phyloP scores from a whole-genome alignment of 2,888 invertebrate species.

The Girardia tigrina region DNA sequence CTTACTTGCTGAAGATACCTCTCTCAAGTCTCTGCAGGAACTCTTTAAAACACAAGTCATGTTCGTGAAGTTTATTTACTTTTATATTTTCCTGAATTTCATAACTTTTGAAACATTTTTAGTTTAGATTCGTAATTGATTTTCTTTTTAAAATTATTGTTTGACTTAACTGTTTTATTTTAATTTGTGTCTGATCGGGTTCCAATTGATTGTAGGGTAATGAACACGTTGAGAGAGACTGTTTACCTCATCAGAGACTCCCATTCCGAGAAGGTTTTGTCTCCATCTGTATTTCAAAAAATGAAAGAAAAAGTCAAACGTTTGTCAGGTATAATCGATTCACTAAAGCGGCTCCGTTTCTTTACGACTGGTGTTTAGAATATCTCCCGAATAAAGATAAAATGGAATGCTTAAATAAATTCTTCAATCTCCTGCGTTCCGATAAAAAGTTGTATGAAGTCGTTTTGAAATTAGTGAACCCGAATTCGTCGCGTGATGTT shows the following conservation, averaged over 20 bases:
- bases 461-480: not conserved
- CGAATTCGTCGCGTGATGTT: not conserved
- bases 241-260: not conserved
- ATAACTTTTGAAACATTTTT: no score
- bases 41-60: conserved; percentile 75
- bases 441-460: not conserved
- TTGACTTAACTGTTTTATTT: not conserved
- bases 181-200: not conserved
- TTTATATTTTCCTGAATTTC: no score
- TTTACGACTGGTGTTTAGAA: not conserved
- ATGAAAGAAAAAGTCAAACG: not conserved
- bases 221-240: not conserved
- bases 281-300: not conserved
- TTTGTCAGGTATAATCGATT: not conserved
- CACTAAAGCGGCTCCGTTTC: no score
- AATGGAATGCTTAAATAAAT: not conserved
- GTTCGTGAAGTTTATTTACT: no score
- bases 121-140: no score
- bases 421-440: not conserved
- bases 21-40: conserved; percentile 79
- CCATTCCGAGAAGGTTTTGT: not conserved
- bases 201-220: not conserved
- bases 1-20: conserved; percentile 83
- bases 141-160: no score
- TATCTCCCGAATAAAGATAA: not conserved